Percentiles rank a stretch among this genome's conserved stretches.
Evolutionary conservation across 1,140 invertebrate species (phyloP).

Genomic region (Formica selysi): DNA sequence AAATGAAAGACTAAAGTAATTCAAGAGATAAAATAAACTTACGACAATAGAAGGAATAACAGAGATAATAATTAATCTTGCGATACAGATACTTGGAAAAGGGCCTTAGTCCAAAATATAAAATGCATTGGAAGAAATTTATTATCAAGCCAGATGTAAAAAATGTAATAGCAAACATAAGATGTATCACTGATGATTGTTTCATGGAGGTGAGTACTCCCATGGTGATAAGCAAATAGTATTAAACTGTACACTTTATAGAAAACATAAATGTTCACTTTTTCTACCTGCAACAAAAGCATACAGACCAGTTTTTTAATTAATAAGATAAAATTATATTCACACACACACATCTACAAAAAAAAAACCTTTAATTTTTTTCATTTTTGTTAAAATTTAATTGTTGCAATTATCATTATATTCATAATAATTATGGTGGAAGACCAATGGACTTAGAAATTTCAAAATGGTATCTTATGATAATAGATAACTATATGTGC

Average conservation of each 20-base stretch:
- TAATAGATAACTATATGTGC: background rate
- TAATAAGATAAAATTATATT: constrained; percentile 21
- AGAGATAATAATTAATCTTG: constrained; percentile 96
- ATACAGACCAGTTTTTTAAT: constrained; percentile 24
- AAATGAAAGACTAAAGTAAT: background rate
- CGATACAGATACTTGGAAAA: constrained; percentile 93
- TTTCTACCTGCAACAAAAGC: constrained; percentile 68
- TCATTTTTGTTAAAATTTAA: background rate
- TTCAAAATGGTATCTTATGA: background rate
- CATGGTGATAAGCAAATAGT: constrained; percentile 76
- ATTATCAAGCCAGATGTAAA: constrained; percentile 95
- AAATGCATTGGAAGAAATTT: constrained; percentile 92
- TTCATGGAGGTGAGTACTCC: constrained; percentile 87
- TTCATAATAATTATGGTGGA: background rate
- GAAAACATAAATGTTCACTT: constrained; percentile 63
- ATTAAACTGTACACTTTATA: constrained; percentile 63
- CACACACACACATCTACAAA: background rate
- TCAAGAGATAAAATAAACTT: constrained; percentile 87
- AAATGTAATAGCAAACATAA: constrained; percentile 95
- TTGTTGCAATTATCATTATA: background rate
- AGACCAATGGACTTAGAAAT: background rate
- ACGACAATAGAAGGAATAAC: constrained; percentile 96
- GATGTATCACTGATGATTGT: constrained; percentile 89
- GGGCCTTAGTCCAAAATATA: constrained; percentile 92
- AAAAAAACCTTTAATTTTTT: background rate